Evolutionary conservation across 2,113 vertebrate species (phyloP).

Genomic region (Tilapia sparmanii): DNA sequence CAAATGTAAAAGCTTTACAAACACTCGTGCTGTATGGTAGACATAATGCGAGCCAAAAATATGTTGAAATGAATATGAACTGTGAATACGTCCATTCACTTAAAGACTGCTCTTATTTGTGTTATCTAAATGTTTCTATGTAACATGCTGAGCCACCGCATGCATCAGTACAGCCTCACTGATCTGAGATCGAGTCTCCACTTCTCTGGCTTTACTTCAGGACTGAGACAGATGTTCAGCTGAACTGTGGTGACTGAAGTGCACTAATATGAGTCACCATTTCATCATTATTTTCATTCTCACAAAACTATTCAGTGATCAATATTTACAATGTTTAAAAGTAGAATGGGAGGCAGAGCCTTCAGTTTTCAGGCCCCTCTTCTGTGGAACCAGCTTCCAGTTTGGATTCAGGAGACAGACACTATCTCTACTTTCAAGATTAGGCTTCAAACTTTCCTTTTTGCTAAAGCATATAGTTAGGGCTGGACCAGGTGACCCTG

Average conservation of each 20-base stretch:
- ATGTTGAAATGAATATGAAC: neutral
- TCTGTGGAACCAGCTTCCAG: neutral
- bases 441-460: neutral
- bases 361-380: neutral
- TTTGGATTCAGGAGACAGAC: neutral
- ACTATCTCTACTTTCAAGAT: accelerated
- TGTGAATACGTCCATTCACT: neutral
- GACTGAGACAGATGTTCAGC: neutral
- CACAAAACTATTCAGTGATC: neutral
- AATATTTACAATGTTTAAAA: neutral
- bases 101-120: neutral
- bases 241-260: neutral
- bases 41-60: too few relatives aligned
- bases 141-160: neutral
- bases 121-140: neutral
- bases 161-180: neutral
- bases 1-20: neutral
- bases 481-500: too few relatives aligned
- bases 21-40: accelerated
- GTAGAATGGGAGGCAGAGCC: neutral
- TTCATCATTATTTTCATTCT: neutral
- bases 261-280: neutral
- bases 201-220: neutral
- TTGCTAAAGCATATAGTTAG: too few relatives aligned
- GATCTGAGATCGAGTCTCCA: neutral